Percentiles rank a stretch among this genome's conserved stretches.
phyloP scores from a whole-genome alignment of 1,140 invertebrate species.

The Zaprionus taronus region DNA sequence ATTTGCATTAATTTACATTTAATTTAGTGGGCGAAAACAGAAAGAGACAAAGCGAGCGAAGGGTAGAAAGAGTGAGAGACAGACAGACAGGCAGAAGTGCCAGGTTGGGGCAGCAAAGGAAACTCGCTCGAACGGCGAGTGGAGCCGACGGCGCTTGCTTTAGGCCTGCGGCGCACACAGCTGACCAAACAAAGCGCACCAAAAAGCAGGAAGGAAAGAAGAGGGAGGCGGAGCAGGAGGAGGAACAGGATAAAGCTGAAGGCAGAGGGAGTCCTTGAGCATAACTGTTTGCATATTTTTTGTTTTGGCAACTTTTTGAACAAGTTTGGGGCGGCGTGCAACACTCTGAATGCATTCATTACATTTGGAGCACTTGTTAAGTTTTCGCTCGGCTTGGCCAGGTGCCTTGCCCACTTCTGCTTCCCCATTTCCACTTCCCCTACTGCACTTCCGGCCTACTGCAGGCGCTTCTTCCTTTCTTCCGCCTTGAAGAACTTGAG shows the following conservation, averaged over 20 bases:
- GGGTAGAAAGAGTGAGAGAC: slow-evolving; percentile 2
- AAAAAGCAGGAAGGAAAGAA: background rate
- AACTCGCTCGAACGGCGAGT: background rate
- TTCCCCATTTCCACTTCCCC: slow-evolving; percentile 53
- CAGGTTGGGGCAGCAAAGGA: background rate
- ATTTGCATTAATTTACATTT: slow-evolving; percentile 83
- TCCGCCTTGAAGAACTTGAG: slow-evolving; percentile 57
- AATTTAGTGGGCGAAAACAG: slow-evolving; percentile 55
- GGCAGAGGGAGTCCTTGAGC: slow-evolving; percentile 25
- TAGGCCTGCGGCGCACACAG: slow-evolving; percentile 48
- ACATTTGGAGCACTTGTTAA: slow-evolving; percentile 74
- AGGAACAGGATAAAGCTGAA: slow-evolving; percentile 1
- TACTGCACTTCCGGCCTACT: slow-evolving; percentile 52
- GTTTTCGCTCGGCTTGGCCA: slow-evolving; percentile 42
- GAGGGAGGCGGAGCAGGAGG: background rate
- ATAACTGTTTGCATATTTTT: slow-evolving; percentile 27
- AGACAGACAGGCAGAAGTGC: background rate
- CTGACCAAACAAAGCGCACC: slow-evolving; percentile 29
- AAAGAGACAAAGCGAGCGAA: slow-evolving; percentile 13
- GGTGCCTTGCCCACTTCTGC: slow-evolving; percentile 47
- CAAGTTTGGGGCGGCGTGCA: slow-evolving; percentile 50
- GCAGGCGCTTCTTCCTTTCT: slow-evolving; percentile 57
- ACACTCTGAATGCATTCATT: slow-evolving; percentile 75
- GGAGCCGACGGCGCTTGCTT: slow-evolving; percentile 22
- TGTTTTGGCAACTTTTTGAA: slow-evolving; percentile 41